A percentile compares a stretch with the other conserved stretches of the same genome.
These are phyloP conservation scores for Toxostoma redivivum DNA, from an alignment of 2,113 vertebrate species.

Conservation along the genomic window DNA sequence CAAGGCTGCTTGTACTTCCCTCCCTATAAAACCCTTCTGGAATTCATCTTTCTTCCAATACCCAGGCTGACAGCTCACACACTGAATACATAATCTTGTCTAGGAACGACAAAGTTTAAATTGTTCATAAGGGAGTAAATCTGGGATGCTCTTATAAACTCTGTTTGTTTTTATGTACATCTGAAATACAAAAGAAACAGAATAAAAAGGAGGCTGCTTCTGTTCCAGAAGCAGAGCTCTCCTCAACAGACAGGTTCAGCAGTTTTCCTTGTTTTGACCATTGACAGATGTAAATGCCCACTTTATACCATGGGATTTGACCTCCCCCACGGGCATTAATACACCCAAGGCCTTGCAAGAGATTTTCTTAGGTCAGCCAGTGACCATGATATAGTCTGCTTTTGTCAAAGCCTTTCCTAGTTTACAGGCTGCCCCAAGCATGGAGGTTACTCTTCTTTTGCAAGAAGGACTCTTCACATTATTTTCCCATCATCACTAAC, in stretches of 20 bases:
- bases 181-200: not conserved
- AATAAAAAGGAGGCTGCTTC: not conserved
- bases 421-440: not conserved
- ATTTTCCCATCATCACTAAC: not conserved
- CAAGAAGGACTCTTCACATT: not conserved
- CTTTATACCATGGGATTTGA: not conserved
- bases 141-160: not conserved
- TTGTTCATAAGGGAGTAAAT: not conserved
- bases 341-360: not conserved
- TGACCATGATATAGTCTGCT: not conserved
- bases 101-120: not conserved
- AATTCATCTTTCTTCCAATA: not conserved
- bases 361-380: not conserved
- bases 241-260: not conserved
- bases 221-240: not conserved
- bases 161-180: not conserved
- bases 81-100: not conserved
- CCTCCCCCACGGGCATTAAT: not conserved
- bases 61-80: not conserved
- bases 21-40: not conserved
- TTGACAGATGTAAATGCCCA: not conserved
- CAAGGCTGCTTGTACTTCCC: not conserved
- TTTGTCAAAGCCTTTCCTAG: not conserved
- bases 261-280: not conserved
- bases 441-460: not conserved